Conservation (phyloP, 1,140 invertebrate species). For the Apis mellifera region DNA sequence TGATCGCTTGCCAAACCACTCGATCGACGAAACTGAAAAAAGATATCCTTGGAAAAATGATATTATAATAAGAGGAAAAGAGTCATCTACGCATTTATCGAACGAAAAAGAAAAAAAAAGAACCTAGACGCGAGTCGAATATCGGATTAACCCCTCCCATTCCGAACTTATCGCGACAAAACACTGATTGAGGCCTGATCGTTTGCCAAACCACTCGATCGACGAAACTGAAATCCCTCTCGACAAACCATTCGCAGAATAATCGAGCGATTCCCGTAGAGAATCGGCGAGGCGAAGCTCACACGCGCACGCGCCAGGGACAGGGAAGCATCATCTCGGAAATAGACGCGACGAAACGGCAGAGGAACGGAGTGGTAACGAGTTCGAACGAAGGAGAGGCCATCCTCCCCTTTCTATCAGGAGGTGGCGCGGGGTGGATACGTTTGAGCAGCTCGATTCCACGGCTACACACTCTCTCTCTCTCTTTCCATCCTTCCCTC, state of each 20-base stretch:
- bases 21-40: not conserved
- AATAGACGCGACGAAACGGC: constrained; percentile 29
- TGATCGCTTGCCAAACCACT: not conserved
- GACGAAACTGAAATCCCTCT: not conserved
- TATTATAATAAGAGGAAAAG: no score
- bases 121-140: no score
- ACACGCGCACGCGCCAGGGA: not conserved
- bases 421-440: not conserved
- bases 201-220: not conserved
- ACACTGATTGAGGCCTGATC: not conserved
- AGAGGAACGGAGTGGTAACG: constrained; percentile 15
- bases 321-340: constrained; percentile 39
- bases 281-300: constrained; percentile 11
- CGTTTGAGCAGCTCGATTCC: constrained; percentile 44
- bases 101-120: no score
- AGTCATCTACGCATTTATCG: no score
- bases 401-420: constrained; percentile 41
- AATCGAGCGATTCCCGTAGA: constrained; percentile 2
- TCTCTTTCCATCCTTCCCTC: not conserved
- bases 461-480: constrained; percentile 18
- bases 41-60: no score
- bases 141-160: not conserved
- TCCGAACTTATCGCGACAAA: not conserved
- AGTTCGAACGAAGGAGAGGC: constrained; percentile 31
- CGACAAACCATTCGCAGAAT: not conserved